These are phyloP conservation scores for Bathynomus jamesi DNA, from an alignment of 1,140 invertebrate species.

Conservation along the genomic window DNA sequence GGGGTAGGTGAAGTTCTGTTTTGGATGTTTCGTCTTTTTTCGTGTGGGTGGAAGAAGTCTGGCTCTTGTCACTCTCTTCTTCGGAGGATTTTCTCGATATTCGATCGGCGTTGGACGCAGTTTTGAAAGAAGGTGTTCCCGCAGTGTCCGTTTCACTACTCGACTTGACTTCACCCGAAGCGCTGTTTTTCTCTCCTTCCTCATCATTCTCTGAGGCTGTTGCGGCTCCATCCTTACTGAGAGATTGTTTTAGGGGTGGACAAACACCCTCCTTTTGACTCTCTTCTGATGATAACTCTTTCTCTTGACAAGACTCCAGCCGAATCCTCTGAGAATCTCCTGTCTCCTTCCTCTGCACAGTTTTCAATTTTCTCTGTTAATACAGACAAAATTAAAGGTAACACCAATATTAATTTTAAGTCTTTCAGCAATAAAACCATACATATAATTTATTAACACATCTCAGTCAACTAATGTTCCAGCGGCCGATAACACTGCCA, in stretches of 20 bases:
- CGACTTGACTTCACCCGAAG: constrained; percentile 3
- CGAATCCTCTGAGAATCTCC: background rate
- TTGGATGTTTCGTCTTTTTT: background rate
- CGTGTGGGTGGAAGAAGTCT: background rate
- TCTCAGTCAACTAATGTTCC: no score
- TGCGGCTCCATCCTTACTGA: background rate
- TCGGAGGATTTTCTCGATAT: background rate
- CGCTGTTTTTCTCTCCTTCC: constrained; percentile 20
- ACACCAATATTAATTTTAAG: no score
- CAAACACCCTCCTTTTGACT: constrained; percentile 9
- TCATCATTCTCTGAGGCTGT: constrained; percentile 13
- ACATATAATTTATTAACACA: no score
- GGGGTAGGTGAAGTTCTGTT: no score
- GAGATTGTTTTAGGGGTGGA: background rate
- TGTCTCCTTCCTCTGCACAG: constrained; percentile 21
- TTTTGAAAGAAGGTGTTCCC: background rate
- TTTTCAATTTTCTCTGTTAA: constrained; percentile 23
- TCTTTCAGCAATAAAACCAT: no score
- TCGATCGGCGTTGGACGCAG: background rate
- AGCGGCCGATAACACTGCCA: no score
- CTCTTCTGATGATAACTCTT: constrained; percentile 20
- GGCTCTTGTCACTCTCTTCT: background rate
- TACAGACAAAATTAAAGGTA: background rate
- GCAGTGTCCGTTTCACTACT: constrained; percentile 18
- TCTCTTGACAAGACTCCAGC: background rate